phyloP scores from a whole-genome alignment of 2,113 vertebrate species.

The cat (Felis catus) region DNA sequence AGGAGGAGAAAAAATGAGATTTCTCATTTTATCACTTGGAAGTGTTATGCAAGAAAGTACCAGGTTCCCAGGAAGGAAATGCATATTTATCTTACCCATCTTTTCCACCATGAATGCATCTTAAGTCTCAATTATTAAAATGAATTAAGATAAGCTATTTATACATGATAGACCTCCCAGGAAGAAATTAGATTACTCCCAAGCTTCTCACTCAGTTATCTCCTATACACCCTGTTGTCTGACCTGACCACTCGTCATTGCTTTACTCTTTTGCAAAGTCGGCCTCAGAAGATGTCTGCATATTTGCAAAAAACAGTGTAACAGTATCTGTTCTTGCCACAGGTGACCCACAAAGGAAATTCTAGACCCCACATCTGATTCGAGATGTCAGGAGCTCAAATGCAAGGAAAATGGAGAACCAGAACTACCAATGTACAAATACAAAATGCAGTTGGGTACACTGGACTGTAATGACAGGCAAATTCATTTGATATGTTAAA shows the following conservation, averaged over 20 bases:
- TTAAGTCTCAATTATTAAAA: conserved; percentile 37
- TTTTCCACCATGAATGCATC: neutral
- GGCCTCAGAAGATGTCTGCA: neutral
- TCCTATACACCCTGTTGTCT: neutral
- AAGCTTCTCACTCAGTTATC: neutral
- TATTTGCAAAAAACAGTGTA: neutral
- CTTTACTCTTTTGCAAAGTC: neutral
- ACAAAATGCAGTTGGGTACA: neutral
- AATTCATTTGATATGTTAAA: neutral
- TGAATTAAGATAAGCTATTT: neutral
- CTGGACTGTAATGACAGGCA: neutral
- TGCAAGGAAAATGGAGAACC: neutral
- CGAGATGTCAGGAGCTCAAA: neutral
- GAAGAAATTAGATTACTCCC: neutral
- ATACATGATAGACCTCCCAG: neutral
- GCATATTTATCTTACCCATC: neutral
- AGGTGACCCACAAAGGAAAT: neutral
- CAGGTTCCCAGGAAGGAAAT: neutral
- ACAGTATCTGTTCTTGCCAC: neutral
- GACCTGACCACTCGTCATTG: neutral
- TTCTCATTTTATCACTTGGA: neutral
- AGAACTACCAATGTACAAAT: neutral
- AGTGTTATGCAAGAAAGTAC: neutral
- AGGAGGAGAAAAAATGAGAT: neutral
- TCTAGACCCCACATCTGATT: neutral